Base-by-base conservation (phyloP, 2,888 invertebrate genomes). In the Lochmaea crataegi region DNA sequence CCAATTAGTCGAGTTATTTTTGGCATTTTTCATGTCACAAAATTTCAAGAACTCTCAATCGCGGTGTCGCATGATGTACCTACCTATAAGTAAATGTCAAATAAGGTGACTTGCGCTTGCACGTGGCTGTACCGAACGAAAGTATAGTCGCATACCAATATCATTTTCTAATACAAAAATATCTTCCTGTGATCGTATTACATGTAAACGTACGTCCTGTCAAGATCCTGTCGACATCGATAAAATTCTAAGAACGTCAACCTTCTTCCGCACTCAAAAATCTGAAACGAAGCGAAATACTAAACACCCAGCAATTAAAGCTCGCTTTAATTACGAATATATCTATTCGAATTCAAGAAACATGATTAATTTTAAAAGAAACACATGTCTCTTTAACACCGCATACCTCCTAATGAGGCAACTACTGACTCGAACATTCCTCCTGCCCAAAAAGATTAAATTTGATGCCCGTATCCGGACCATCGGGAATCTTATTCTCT, bases 341-440 rank as follows among this genome's bases (percentile, higher is more conserved):
- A 63, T 63, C 61, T 63, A 63, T 63, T 12, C 18, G 18, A 41
- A 83, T 78, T 82, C 82, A 80, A 83, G 84, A 83, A 85, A 85
- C 84, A 85, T 85, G 86, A 86, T 86, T 86, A 86, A 86, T 86
- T 86, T 85, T 84, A 84, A 32, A 81, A 79, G 83, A 81, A 86
- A 86, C 86, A 86, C 84, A 86, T 86, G 86, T 86, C 86, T 85
- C 85, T 86, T 86, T 86, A 86, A 85, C 86, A 85, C 85, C 84
- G 86, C 86, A 86, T 86, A 86, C 86, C 86, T 86, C 85, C 84
- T 86, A 86, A 86, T 86, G 86, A 86, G 86, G 80, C 84, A 83
- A 80, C 81, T 79, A 81, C 81, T 82, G 82, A 81, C 82, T 78
- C 79, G 79, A 78, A 81, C 82, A 85, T 85, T 84, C 85, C 82